Evolutionary conservation across 2,797 vertebrate genomes (phyloP).

Genomic region (Rhodeus uyekii): DNA sequence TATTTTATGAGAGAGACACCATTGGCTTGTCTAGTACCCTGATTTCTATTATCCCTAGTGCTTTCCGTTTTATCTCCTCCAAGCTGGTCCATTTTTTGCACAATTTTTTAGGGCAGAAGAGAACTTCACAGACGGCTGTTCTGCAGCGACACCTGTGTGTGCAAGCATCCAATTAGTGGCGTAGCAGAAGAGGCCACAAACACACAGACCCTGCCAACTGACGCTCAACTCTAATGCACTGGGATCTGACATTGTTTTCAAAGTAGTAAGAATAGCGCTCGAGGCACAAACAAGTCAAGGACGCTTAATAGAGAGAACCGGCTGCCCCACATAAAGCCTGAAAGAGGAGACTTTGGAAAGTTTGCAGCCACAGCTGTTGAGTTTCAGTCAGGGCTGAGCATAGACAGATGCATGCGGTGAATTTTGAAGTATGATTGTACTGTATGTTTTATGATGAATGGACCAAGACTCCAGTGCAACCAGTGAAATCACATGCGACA

Average conservation of each 20-base stretch:
- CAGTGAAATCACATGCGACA: too few species aligned
- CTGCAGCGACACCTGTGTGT: conserved; percentile 20
- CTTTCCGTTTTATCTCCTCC: not conserved
- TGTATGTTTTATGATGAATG: conserved; percentile 4
- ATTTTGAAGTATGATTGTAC: conserved; percentile 6
- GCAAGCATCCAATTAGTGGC: conserved; percentile 45
- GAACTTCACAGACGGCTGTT: not conserved
- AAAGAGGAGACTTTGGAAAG: not conserved
- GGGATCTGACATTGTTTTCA: conserved; percentile 44
- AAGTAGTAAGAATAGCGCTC: conserved; percentile 17
- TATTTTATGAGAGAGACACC: not conserved
- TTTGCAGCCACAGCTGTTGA: conserved; percentile 14
- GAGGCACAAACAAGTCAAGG: conserved; percentile 30
- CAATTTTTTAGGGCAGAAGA: not conserved
- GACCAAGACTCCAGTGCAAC: not conserved
- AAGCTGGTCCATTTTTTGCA: not conserved
- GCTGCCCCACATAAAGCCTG: conserved; percentile 33
- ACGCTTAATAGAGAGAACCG: conserved; percentile 2
- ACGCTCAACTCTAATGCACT: conserved; percentile 23
- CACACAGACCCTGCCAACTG: conserved; percentile 27
- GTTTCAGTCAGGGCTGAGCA: conserved; percentile 2
- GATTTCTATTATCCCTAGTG: not conserved
- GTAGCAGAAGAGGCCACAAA: conserved; percentile 7
- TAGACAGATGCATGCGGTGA: not conserved
- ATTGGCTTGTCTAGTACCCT: not conserved